phyloP scores from a whole-genome alignment of 35 echinoderm and acorn worm species.

The Apostichopus japonicus region DNA sequence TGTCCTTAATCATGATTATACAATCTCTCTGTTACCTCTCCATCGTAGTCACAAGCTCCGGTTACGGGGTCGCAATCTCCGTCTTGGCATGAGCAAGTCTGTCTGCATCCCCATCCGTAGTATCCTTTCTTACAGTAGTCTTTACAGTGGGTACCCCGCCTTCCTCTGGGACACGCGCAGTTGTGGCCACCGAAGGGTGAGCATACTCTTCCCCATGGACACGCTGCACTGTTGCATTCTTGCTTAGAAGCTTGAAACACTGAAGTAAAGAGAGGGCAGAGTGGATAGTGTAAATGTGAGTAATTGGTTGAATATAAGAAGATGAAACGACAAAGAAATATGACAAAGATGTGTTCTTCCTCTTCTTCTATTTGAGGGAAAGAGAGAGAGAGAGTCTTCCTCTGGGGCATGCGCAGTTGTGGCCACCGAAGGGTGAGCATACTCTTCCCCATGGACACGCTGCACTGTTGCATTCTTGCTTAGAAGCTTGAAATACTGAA shows the following conservation, averaged over 20 bases:
- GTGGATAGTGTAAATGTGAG: too few species aligned
- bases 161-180: conserved; percentile 37
- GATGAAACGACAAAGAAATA: too few species aligned
- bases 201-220: conserved; percentile 21
- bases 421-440: neutral
- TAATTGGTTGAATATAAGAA: too few species aligned
- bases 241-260: neutral
- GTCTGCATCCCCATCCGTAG: conserved; percentile 39
- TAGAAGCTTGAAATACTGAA: neutral
- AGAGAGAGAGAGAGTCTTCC: neutral
- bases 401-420: conserved; percentile 27
- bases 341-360: too few species aligned
- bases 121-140: conserved; percentile 30
- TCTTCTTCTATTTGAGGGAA: too few species aligned
- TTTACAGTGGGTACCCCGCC: neutral
- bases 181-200: neutral
- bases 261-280: neutral
- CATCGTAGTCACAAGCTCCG: conserved; percentile 35
- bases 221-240: neutral
- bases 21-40: neutral
- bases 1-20: too few species aligned
- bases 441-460: conserved; percentile 15
- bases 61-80: conserved; percentile 2
- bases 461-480: neutral
- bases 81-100: neutral